Conservation (phyloP, 1,140 invertebrate species). For the Lucilia cuprina region DNA sequence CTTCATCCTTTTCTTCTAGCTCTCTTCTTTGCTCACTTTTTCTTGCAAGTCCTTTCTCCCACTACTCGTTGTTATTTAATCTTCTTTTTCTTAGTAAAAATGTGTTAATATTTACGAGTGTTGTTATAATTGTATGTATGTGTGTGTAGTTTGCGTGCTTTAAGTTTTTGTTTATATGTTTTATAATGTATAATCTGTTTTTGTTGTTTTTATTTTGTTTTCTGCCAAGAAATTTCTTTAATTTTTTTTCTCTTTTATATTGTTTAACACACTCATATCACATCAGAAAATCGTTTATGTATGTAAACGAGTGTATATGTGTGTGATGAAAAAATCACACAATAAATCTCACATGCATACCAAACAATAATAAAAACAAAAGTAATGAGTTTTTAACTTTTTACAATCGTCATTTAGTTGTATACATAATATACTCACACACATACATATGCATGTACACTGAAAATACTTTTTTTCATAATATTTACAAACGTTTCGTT, state of each 20-base stretch:
- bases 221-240: not conserved
- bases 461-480: too few relatives aligned
- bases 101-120: not conserved
- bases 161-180: not conserved
- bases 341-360: not conserved
- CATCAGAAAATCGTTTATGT: too few relatives aligned
- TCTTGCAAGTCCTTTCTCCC: not conserved
- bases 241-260: not conserved
- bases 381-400: not conserved
- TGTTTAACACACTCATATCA: not conserved
- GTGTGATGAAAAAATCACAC: not conserved
- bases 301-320: too few relatives aligned
- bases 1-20: not conserved
- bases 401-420: not conserved
- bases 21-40: too few relatives aligned
- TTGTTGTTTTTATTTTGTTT: not conserved
- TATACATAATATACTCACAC: not conserved
- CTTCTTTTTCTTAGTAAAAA: not conserved
- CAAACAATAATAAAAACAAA: not conserved
- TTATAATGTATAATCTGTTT: not conserved
- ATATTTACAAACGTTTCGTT: too few relatives aligned
- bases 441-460: too few relatives aligned
- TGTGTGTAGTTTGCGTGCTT: not conserved
- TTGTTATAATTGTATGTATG: not conserved
- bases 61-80: not conserved